Percentiles rank a stretch among this genome's conserved stretches.
Conservation (phyloP, 2,797 vertebrate genomes). For the Sebastes iracundus region DNA sequence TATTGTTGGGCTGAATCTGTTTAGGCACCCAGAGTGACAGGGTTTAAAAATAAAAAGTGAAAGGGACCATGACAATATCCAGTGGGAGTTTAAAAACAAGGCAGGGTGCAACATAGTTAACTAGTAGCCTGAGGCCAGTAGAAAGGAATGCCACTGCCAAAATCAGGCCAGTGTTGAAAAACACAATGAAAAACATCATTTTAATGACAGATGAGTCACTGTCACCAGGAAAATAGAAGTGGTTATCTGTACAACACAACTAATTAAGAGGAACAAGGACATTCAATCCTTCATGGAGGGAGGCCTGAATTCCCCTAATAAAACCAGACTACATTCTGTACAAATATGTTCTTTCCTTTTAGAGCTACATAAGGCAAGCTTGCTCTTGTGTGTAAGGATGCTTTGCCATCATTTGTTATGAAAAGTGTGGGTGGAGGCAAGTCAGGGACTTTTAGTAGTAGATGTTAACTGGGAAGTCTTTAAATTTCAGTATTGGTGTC, state of each 20-base stretch:
- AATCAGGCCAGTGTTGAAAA: neutral
- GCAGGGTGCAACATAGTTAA: neutral
- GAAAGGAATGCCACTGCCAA: neutral
- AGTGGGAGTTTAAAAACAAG: conserved; percentile 5
- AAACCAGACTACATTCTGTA: neutral
- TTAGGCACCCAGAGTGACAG: fast-evolving
- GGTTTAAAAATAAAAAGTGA: neutral
- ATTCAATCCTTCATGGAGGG: neutral
- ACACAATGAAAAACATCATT: neutral
- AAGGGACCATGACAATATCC: neutral
- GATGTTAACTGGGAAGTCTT: neutral
- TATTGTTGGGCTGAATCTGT: neutral
- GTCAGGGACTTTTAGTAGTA: neutral
- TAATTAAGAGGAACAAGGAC: neutral
- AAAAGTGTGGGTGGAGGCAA: neutral
- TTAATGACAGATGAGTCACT: neutral
- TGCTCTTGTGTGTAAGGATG: neutral
- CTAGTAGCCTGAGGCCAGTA: neutral
- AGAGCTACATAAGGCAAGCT: conserved; percentile 7
- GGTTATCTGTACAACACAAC: neutral
- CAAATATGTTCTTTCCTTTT: conserved; percentile 8
- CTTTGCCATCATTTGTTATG: neutral
- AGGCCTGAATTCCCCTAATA: neutral
- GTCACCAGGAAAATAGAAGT: neutral
- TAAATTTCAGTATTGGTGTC: neutral